phyloP scores from a whole-genome alignment of 2,888 invertebrate species.

The Callinectes sapidus region DNA sequence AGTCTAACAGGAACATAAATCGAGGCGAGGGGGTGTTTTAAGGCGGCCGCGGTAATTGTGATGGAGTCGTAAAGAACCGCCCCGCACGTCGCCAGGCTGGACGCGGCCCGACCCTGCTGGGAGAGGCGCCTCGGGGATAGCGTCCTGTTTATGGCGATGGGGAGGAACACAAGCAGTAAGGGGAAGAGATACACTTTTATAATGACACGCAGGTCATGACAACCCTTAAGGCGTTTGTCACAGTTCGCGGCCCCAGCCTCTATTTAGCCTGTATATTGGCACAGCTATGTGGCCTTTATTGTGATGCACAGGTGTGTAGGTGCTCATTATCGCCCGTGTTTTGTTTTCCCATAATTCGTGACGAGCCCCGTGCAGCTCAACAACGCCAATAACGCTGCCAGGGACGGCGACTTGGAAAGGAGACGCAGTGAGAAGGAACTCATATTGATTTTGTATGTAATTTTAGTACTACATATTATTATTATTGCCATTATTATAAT shows the following conservation, averaged over 20 bases:
- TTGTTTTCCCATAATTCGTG: neutral
- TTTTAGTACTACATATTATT: neutral
- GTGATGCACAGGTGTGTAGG: neutral
- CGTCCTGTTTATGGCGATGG: conserved; percentile 52
- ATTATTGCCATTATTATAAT: conserved; percentile 34
- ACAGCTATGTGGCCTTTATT: neutral
- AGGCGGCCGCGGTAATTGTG: conserved; percentile 59
- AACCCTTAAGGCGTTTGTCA: neutral
- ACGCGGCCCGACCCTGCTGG: conserved; percentile 40
- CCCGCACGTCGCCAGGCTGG: conserved; percentile 42
- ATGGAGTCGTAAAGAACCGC: conserved; percentile 45
- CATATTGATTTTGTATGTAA: neutral
- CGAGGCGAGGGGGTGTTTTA: conserved; percentile 56
- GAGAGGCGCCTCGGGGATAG: conserved; percentile 34
- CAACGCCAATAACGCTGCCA: neutral
- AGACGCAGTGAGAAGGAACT: neutral
- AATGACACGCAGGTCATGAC: neutral
- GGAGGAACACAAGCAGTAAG: neutral
- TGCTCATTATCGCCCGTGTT: conserved; percentile 7
- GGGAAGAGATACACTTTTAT: neutral
- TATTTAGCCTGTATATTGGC: conserved; percentile 9
- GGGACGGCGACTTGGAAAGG: neutral
- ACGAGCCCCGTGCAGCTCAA: neutral
- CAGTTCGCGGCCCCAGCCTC: neutral
- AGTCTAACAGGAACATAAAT: conserved; percentile 62